A percentile compares a stretch with the other conserved stretches of the same genome.
These are phyloP conservation scores for Manis javanica DNA, from an alignment of 2,797 vertebrate species.

Conservation along the genomic window DNA sequence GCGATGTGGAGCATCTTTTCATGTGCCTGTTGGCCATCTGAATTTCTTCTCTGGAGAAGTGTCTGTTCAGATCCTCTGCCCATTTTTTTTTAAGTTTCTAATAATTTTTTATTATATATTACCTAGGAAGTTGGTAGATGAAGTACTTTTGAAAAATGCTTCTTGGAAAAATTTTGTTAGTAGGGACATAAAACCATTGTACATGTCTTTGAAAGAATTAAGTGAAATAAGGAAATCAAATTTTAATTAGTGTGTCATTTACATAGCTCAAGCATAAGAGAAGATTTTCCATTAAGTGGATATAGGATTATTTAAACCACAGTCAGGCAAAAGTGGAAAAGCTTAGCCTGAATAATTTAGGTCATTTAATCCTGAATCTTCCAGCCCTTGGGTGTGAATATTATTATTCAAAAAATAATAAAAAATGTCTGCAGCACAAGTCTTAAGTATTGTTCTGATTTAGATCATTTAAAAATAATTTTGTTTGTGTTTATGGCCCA, in stretches of 20 bases:
- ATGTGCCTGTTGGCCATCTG: too few species aligned
- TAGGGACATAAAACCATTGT: not conserved
- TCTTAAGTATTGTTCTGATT: slow-evolving; percentile 22
- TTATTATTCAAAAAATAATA: slow-evolving; percentile 38
- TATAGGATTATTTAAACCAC: slow-evolving; percentile 27
- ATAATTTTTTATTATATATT: not conserved
- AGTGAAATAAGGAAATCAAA: slow-evolving; percentile 35
- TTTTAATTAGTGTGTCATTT: slow-evolving; percentile 19
- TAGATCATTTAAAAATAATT: slow-evolving; percentile 28
- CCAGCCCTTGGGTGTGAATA: not conserved
- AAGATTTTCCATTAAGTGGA: not conserved
- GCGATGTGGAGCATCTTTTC: too few species aligned
- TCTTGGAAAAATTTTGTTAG: slow-evolving; percentile 2
- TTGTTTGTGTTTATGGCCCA: not conserved
- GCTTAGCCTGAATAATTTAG: not conserved
- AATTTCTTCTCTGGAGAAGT: too few species aligned
- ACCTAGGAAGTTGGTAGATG: not conserved
- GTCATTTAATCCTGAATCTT: slow-evolving; percentile 30
- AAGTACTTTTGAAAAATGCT: slow-evolving; percentile 41
- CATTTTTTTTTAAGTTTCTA: not conserved
- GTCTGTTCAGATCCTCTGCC: too few species aligned
- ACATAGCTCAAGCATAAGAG: not conserved
- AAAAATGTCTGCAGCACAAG: not conserved
- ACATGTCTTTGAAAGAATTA: slow-evolving; percentile 16
- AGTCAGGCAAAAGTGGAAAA: not conserved